Evolutionary conservation across 1,140 invertebrate genomes (phyloP).

Genomic region (Halyomorpha halys): DNA sequence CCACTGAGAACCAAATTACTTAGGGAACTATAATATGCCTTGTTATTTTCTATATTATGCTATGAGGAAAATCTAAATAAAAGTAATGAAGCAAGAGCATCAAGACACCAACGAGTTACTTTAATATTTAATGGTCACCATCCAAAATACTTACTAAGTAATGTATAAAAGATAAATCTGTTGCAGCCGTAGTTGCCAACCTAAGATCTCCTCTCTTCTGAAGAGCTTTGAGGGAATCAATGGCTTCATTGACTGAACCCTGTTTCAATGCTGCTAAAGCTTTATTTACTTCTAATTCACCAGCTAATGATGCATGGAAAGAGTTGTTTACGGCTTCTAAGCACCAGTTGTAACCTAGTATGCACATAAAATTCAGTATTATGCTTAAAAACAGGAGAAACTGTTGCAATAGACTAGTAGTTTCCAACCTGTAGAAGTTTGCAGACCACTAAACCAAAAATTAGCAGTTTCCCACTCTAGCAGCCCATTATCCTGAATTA

Average conservation of each 20-base stretch:
- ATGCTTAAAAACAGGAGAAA: too few species aligned
- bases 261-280: slow-evolving; percentile 81
- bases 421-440: too few species aligned
- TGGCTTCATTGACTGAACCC: slow-evolving; percentile 67
- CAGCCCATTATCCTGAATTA: too few species aligned
- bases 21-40: too few species aligned
- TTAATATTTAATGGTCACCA: slow-evolving; percentile 3
- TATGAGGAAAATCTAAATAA: too few species aligned
- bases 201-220: slow-evolving; percentile 73
- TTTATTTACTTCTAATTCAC: slow-evolving; percentile 88
- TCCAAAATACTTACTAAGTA: slow-evolving; percentile 52
- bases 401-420: too few species aligned
- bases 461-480: too few species aligned
- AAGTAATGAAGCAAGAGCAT: background rate
- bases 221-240: slow-evolving; percentile 80
- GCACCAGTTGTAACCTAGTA: slow-evolving; percentile 60
- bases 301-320: slow-evolving; percentile 63
- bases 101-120: background rate
- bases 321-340: slow-evolving; percentile 68
- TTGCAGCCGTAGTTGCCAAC: slow-evolving; percentile 68
- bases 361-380: too few species aligned
- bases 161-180: slow-evolving; percentile 86
- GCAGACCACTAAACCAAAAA: too few species aligned
- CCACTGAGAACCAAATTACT: too few species aligned
- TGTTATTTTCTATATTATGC: too few species aligned